phyloP scores from a whole-genome alignment of 2,888 invertebrate species.

The Thereva unica region DNA sequence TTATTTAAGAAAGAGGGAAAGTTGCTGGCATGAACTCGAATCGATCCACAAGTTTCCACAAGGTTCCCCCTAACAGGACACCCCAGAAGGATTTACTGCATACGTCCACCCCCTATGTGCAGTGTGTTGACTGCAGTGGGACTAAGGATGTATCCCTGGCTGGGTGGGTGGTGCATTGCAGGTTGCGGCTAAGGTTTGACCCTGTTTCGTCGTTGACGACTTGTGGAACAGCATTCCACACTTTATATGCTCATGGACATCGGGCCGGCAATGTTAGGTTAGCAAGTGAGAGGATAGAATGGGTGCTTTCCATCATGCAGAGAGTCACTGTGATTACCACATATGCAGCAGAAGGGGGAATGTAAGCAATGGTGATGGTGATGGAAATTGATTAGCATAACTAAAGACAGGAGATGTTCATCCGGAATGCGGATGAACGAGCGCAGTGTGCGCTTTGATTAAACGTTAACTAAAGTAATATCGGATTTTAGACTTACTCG shows the following conservation, averaged over 20 bases:
- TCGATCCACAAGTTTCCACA: conserved; percentile 14
- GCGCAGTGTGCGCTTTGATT: conserved; percentile 16
- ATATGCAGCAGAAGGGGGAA: background rate
- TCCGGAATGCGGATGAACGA: conserved; percentile 35
- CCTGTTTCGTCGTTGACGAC: conserved; percentile 49
- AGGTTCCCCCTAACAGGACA: conserved; percentile 1
- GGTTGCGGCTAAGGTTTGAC: conserved; percentile 59
- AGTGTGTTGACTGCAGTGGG: conserved; percentile 31
- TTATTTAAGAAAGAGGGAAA: too few species aligned
- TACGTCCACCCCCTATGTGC: conserved; percentile 32
- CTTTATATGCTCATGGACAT: conserved; percentile 47
- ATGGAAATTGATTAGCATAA: conserved; percentile 40
- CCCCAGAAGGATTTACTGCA: conserved; percentile 24
- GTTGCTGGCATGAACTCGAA: background rate
- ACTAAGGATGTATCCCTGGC: conserved; percentile 14
- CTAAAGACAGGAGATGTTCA: conserved; percentile 19
- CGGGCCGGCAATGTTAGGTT: conserved; percentile 26
- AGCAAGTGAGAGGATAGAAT: conserved; percentile 5
- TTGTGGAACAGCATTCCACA: conserved; percentile 42
- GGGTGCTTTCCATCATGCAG: conserved; percentile 20
- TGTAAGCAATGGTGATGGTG: conserved; percentile 35
- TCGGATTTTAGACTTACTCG: conserved; percentile 22
- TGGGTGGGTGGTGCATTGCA: conserved; percentile 55
- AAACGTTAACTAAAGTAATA: conserved; percentile 36
- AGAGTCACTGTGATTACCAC: conserved; percentile 18